Evolutionary conservation across 2,888 invertebrate species (phyloP), one percentile per base, ranked within the genome.

Genomic region (Nymphalis c-album): DNA sequence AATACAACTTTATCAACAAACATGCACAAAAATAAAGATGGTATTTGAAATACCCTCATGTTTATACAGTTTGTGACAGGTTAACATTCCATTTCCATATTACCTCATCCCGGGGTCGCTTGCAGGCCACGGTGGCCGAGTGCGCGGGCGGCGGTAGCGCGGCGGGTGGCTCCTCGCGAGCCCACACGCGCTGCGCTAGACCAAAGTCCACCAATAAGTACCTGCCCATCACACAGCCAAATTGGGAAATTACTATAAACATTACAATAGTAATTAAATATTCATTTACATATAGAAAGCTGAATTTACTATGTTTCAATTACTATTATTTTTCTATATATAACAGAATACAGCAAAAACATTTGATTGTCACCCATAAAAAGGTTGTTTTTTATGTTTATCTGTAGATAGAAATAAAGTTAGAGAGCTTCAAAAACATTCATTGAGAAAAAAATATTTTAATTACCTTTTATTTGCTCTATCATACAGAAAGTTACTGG

Each of bases 121-220:
- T 90, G 67, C 60, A 68, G 31, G 76, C 16, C 40, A 40, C 40
- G 76, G 72, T 68, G 77, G 74, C 58, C 76, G 96, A 96, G 90
- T 96, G 96, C 69, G 78, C 60, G 46, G 73, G 70, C 63, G 76
- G 96, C 63, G 50, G 73, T 65, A 57, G 78, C 74, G 65, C 51
- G 18, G 50, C 18, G 18, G 80, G 75, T 17, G 81, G 73, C 59
- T 79, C 76, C 47, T 93, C 88, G 26, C 53, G 53, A 22, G 26
- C 16, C 58, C 93, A 76, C 53, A 93, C 88, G 58, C 93, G 93
- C 85, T 98, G 97, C 26, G 98, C 97, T 72, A 98, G 91, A 0
- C 98, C 98, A 92, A 98, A 98, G 87, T 98, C 98, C 17, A 98
- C 97, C 71, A 98, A 87, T 63, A 96, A 91, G 86, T 95, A 96